Percentiles rank a stretch among this genome's conserved stretches.
Evolutionary conservation across 2,888 invertebrate species (phyloP).

Genomic region (Branchipolynoe longqiensis): DNA sequence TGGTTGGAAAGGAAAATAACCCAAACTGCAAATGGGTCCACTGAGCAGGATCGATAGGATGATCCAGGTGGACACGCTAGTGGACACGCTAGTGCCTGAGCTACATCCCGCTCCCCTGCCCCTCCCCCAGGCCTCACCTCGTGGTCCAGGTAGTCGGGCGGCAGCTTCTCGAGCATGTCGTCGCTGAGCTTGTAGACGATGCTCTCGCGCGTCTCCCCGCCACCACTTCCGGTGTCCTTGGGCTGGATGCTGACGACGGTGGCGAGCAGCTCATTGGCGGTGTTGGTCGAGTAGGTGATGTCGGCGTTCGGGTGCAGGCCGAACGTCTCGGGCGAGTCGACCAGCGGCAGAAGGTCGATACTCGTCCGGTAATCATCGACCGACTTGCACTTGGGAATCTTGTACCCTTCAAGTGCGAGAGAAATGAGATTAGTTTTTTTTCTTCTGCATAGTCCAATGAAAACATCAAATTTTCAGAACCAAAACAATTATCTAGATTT

Average conservation of each 20-base stretch:
- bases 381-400: conserved; percentile 90
- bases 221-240: conserved; percentile 93
- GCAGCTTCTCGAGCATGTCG: conserved; percentile 94
- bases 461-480: too few relatives aligned
- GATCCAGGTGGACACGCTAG: too few relatives aligned
- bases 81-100: too few relatives aligned
- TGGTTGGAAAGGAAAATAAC: too few relatives aligned
- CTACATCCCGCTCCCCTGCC: too few relatives aligned
- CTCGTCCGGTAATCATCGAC: conserved; percentile 86
- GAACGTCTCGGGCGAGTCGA: conserved; percentile 96
- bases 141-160: conserved; percentile 92
- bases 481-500: too few relatives aligned
- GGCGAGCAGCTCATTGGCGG: conserved; percentile 92
- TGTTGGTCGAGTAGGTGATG: conserved; percentile 97
- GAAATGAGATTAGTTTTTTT: too few relatives aligned
- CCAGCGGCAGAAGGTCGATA: conserved; percentile 87
- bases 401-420: conserved; percentile 86
- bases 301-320: conserved; percentile 98
- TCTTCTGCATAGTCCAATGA: too few relatives aligned
- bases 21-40: too few relatives aligned
- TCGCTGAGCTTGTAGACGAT: conserved; percentile 95
- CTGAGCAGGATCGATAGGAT: too few relatives aligned
- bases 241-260: conserved; percentile 98
- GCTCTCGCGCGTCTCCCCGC: conserved; percentile 95
- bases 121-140: too few relatives aligned